Evolutionary conservation across 2,888 invertebrate genomes (phyloP), one percentile per base, ranked within the genome.

Genomic region (Phasia obesa): DNA sequence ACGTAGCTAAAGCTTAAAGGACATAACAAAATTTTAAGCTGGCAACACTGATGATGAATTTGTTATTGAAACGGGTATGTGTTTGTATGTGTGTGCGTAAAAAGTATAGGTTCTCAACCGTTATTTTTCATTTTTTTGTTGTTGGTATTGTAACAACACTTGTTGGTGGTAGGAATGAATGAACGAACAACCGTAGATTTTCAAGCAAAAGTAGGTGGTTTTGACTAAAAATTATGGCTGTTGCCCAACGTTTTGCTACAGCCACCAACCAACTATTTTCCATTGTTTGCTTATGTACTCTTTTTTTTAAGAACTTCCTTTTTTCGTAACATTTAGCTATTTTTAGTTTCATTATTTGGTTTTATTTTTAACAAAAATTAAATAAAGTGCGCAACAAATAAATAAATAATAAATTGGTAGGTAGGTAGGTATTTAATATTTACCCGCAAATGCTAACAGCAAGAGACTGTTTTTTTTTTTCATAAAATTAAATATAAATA

Each of bases 111-210:
- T 64, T 42, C 53, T 44, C 31, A 47, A 7, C 15, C 31, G 15
- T 65, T 49, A 13, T 35, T 11, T 53, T 38, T 35, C 1, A 15
- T 42, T 15, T 25, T 53, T 17, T 44, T 55, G 13, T 42, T 38
- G 42, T 67, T 57, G 47, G 47, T 15, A 23, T 7, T 57, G 65
- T 38, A 35, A n/a, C 31, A 70, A 70, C 69, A 70, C 70, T 70
- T 70, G 70, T 70, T 78, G 74, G 53, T 44, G 74, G 51, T 55
- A 55, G 9, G 51, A 35, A 49, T 49, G 21, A 49, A 65, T 27
- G 21, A 49, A 65, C 11, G 38, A 49, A 35, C 25, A 6, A 65
- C 9, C 15, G n/a, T 17, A 35, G 13, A 15, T 35, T 19, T 21
- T 57, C 35, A 57, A 57, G 35, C 35, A 23, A 35, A 65, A 49